A percentile compares a stretch with the other conserved stretches of the same genome.
These are phyloP conservation scores for Phymatocera aterrima DNA, from an alignment of 2,888 invertebrate genomes.

Conservation along the genomic window DNA sequence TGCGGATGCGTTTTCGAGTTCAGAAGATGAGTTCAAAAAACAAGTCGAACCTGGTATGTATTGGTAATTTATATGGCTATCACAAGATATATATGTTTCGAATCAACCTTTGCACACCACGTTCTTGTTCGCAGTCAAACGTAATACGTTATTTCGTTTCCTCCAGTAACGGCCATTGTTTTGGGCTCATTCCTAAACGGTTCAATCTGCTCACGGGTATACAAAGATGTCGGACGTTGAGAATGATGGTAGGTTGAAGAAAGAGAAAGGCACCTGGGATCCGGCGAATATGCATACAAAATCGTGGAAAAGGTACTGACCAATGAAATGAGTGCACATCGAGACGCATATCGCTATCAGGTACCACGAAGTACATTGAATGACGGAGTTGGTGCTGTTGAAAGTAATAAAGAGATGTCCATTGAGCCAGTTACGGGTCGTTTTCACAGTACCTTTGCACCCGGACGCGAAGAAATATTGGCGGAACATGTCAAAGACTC, in stretches of 20 bases:
- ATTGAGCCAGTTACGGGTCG: conserved; percentile 20
- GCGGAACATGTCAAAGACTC: conserved; percentile 42
- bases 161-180: conserved; percentile 5
- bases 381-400: conserved; percentile 11
- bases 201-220: not conserved
- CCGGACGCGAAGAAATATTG: conserved; percentile 21
- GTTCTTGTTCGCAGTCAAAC: not conserved
- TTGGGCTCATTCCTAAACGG: not conserved
- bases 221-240: conserved; percentile 49
- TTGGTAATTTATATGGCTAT: conserved; percentile 15
- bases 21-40: no score
- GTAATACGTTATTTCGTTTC: conserved; percentile 1
- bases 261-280: conserved; percentile 52
- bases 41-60: not conserved
- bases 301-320: conserved; percentile 51
- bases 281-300: conserved; percentile 50
- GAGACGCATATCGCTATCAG: conserved; percentile 44
- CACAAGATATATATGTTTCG: not conserved
- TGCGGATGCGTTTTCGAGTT: not conserved
- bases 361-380: conserved; percentile 26
- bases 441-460: conserved; percentile 10
- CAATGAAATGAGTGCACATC: conserved; percentile 52
- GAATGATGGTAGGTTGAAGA: conserved; percentile 51
- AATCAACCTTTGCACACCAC: not conserved
- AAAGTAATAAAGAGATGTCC: conserved; percentile 5